Conservation (phyloP, 2,113 vertebrate genomes). For the Nibea albiflora region DNA sequence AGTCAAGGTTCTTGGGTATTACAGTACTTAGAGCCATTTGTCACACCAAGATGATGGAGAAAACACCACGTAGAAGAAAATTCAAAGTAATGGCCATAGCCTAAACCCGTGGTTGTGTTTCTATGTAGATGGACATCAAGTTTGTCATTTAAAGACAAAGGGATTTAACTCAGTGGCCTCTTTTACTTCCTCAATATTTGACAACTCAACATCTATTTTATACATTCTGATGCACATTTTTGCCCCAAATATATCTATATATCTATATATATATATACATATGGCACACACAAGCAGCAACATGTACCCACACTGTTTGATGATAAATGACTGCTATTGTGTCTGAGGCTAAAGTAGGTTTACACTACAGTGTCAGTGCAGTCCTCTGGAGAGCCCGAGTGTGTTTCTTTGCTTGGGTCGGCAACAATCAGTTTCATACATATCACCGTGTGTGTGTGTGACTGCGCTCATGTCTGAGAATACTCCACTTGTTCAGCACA, state of each 20-base stretch:
- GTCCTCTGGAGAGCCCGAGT: background rate
- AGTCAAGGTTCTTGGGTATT: too few relatives aligned
- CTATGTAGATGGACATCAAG: too few relatives aligned
- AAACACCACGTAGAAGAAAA: background rate
- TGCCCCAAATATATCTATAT: background rate
- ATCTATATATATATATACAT: too few relatives aligned
- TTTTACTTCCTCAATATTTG: constrained; percentile 1
- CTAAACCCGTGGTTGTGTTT: background rate
- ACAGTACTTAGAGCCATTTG: too few relatives aligned
- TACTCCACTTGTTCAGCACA: constrained; percentile 6
- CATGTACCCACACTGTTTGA: background rate
- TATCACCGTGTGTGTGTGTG: constrained; percentile 10
- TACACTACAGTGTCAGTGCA: background rate
- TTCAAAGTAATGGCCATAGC: background rate
- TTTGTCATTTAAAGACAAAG: too few relatives aligned
- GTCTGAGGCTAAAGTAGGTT: background rate
- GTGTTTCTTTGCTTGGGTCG: background rate
- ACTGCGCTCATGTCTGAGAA: constrained; percentile 36
- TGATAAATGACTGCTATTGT: background rate
- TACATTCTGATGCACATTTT: background rate
- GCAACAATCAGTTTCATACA: constrained; percentile 16
- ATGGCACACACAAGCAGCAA: background rate
- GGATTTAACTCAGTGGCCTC: too few relatives aligned
- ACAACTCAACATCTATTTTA: background rate
- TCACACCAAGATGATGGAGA: background rate